Evolutionary conservation across 1,140 invertebrate species (phyloP), one percentile per base, ranked within the genome.

Genomic region (Drosophila nasuta): DNA sequence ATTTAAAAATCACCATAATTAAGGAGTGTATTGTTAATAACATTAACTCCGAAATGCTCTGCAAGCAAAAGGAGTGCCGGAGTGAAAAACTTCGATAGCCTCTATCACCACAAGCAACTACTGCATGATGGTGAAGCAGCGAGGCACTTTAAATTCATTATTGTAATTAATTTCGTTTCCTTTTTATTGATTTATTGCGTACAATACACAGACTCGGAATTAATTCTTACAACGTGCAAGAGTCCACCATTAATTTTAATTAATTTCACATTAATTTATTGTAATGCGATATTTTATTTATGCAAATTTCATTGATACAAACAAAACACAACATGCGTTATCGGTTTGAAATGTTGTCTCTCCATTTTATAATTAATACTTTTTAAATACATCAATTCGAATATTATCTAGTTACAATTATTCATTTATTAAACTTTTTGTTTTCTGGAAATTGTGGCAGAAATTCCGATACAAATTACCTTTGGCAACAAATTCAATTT

Each of bases 1-100:
- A 91, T 91, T 67, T 33, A 46, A 38, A 10, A 28, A 28, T 20
- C 1, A 49, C 7, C 7, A 8, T 8, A 8, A 1, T 33, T 8
- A 54, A 35, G 52, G 28, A 10, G 38, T 15, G 5, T 3, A 2
- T 8, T 10, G 13, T 13, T 13, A 13, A 13, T 13, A 13, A 13
- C 13, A 13, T 13, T 13, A 38, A 38, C 35, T 38, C 10, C 10
- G 10, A 3, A 33, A 7, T 33, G 5, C 33, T 8, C 33, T 25
- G 20, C 3, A 25, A 25, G 20, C 20, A 25, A 25, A 25, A 25
- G 20, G 3, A 25, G 20, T 25, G 20, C 20, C 4, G 20, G 3
- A 25, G 20, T 25, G 20, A 25, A 4, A 25, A 25, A 25, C 3
- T 25, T 25, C 20, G 3, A 0, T 25, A 25, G 20, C 2, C 20